phyloP scores from a whole-genome alignment of 1,140 invertebrate species.

The Ylistrum balloti region DNA sequence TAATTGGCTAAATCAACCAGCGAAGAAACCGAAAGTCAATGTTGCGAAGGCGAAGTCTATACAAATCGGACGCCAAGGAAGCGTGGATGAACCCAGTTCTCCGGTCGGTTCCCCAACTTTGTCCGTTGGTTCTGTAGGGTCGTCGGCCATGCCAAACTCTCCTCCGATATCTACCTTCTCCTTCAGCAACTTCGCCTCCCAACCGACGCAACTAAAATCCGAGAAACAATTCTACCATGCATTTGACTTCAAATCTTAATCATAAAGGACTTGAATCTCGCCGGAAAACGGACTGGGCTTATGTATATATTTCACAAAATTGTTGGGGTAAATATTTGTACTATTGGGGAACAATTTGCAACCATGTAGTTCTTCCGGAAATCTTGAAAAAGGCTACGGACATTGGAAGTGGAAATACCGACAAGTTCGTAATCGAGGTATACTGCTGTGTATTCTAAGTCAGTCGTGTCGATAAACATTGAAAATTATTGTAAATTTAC shows the following conservation, averaged over 20 bases:
- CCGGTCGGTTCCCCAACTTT: not conserved
- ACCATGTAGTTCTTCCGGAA: not conserved
- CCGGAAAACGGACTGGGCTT: not conserved
- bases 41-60: not conserved
- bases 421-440: not conserved
- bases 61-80: not conserved
- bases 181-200: not conserved
- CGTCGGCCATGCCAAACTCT: not conserved
- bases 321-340: not conserved
- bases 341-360: not conserved
- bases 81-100: not conserved
- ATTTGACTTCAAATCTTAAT: slow-evolving; percentile 8
- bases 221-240: slow-evolving; percentile 32
- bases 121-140: not conserved
- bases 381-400: not conserved
- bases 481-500: too few relatives aligned
- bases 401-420: not conserved
- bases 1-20: not conserved
- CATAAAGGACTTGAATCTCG: not conserved
- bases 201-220: not conserved
- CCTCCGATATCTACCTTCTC: not conserved
- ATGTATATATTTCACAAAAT: not conserved
- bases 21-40: not conserved
- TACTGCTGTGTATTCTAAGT: too few relatives aligned
- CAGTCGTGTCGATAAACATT: too few relatives aligned